These are phyloP conservation scores for Oreochromis mossambicus DNA, from an alignment of 2,797 vertebrate species.

Conservation along the genomic window DNA sequence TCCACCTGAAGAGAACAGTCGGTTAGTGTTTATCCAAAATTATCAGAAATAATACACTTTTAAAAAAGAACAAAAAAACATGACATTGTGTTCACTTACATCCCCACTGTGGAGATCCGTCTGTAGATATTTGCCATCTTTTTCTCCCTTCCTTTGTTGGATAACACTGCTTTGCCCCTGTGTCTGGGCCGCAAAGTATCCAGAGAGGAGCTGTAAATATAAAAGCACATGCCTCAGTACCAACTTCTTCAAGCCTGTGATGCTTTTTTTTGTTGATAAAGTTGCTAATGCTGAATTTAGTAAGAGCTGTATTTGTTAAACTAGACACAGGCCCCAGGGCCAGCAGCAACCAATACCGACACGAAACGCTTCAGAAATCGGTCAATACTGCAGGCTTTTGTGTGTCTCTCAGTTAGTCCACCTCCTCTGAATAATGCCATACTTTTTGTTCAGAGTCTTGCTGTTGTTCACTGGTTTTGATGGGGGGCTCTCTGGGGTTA, in stretches of 20 bases:
- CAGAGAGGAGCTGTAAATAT: slow-evolving; percentile 25
- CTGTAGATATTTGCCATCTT: background rate
- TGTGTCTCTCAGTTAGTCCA: background rate
- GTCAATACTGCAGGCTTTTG: background rate
- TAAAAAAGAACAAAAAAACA: background rate
- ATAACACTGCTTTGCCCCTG: slow-evolving; percentile 32
- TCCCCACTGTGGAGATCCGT: background rate
- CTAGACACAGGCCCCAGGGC: rapidly evolving
- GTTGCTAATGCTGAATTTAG: background rate
- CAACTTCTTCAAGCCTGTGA: background rate
- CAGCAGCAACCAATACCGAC: background rate
- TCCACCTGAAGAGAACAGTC: slow-evolving; percentile 42
- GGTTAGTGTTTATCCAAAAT: background rate
- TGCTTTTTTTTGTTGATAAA: background rate
- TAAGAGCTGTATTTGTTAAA: background rate
- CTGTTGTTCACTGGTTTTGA: background rate
- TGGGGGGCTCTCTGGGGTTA: background rate
- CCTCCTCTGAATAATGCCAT: background rate
- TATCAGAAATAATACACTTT: background rate
- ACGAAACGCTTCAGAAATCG: rapidly evolving
- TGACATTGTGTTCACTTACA: slow-evolving; percentile 20
- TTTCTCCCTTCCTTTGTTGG: slow-evolving; percentile 56
- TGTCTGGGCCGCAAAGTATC: slow-evolving; percentile 50
- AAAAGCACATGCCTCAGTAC: background rate
- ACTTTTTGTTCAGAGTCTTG: slow-evolving; percentile 46